Base-by-base conservation (phyloP, 2,797 vertebrate genomes). In the Chelon labrosus region DNA sequence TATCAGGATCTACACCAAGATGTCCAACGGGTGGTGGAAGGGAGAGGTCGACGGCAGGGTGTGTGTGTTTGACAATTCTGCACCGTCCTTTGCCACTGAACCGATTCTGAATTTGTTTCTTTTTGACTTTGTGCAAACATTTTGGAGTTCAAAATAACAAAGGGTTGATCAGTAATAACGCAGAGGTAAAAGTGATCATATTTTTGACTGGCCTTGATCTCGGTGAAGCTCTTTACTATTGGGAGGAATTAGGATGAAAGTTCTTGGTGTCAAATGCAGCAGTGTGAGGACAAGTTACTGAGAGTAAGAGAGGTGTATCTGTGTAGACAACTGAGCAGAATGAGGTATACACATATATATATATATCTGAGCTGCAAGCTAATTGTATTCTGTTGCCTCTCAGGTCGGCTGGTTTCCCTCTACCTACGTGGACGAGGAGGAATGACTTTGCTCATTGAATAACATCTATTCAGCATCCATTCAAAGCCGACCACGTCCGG, bases 371-470 rank as follows among this genome's bases (percentile, higher is more conserved):
- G 31, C n/a, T 49, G 25, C 20, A 60, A 8, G 42, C 22, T 65
- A 71, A 20, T 25, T 44, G 7, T 39, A 3, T 38, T 46, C 11
- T 79, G 16, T 65, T 74, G 17, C 16, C n/a, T 89, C 89, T 68
- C 68, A 98, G 97, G 95, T 97, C 88, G 97, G 97, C 80, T 98
- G 96, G 97, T 98, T 98, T 91, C 97, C 97, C 65, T 98, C 97
- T 55, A 97, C 96, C 6, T 98, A 97, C 0, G 97, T 98, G 77
- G 97, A 98, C 83, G 96, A 98, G 68, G 97, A 97, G 20, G 96
- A 97, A 61, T 98, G 89, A 93, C 50, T 68, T 59, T 12, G 6
- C 38, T 10, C 10, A 2, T 50, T 25, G 39, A 25, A 10, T 49
- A 54, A 52, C 17, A 4, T 65, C n/a, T 35, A 39, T 59, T 70